A percentile compares a stretch with the other conserved stretches of the same genome.
phyloP scores from a whole-genome alignment of 2,113 vertebrate genomes.

The Pachycephala philippinensis region DNA sequence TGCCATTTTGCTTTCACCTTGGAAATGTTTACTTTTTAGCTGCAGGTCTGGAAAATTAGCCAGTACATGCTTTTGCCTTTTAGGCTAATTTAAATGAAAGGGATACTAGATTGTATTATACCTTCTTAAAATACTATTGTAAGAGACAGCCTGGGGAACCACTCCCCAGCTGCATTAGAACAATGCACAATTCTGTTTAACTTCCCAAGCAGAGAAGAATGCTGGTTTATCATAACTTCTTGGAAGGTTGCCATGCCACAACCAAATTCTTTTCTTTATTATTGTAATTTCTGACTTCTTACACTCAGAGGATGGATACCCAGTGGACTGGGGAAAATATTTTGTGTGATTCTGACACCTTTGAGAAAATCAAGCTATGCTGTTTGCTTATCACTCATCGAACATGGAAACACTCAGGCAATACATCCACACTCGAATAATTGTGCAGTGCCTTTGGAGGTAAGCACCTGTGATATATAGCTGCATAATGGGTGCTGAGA shows the following conservation, averaged over 20 bases:
- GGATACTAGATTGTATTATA: constrained; percentile 4
- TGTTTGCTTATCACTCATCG: neutral
- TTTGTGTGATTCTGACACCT: constrained; percentile 17
- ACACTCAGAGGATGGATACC: neutral
- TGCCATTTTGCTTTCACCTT: neutral
- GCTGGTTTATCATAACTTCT: constrained; percentile 5
- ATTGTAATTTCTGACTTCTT: constrained; percentile 25
- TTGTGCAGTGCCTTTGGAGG: neutral
- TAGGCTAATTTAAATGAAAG: constrained; percentile 43
- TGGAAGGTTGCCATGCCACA: constrained; percentile 31
- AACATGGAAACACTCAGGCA: constrained; percentile 8
- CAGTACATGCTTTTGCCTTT: constrained; percentile 23
- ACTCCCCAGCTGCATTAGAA: constrained; percentile 35
- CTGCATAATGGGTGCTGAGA: neutral
- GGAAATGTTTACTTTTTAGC: neutral
- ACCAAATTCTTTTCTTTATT: neutral
- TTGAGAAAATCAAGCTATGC: constrained; percentile 4
- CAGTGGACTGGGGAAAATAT: neutral
- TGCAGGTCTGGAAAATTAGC: constrained; percentile 3
- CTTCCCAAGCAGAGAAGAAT: neutral
- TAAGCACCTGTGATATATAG: neutral
- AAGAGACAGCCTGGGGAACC: constrained; percentile 10
- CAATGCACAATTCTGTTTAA: neutral
- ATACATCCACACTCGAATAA: neutral
- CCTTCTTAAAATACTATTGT: constrained; percentile 6